phyloP scores from a whole-genome alignment of 2,888 invertebrate genomes.

The Lithophane semibrunnea region DNA sequence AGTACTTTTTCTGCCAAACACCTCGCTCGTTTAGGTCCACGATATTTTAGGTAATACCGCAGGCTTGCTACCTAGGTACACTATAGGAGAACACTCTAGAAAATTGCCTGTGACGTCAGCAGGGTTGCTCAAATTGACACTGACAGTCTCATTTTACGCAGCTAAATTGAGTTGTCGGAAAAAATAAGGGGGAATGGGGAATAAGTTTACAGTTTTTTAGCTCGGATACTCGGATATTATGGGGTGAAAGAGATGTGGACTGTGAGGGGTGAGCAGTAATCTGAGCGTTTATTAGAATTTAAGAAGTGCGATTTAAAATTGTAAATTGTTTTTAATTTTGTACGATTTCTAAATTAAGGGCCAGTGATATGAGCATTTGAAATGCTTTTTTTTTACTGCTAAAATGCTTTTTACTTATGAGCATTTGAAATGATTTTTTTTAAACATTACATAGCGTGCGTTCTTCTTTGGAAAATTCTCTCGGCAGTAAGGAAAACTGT shows the following conservation, averaged over 20 bases:
- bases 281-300: constrained; percentile 51
- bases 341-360: neutral
- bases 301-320: constrained; percentile 22
- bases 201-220: constrained; percentile 56
- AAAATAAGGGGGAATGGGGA: constrained; percentile 55
- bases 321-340: constrained; percentile 26
- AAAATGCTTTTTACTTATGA: no score
- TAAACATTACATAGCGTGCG: neutral
- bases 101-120: constrained; percentile 66
- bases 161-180: constrained; percentile 68
- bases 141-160: constrained; percentile 69
- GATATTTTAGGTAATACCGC: constrained; percentile 37
- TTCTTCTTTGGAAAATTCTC: neutral
- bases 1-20: neutral
- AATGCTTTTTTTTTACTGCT: neutral
- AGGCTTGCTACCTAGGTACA: constrained; percentile 42
- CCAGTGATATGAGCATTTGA: neutral
- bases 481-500: neutral
- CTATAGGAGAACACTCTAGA: constrained; percentile 45
- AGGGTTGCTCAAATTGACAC: constrained; percentile 63
- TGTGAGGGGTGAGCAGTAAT: constrained; percentile 43
- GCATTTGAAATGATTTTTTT: neutral
- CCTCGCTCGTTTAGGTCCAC: neutral
- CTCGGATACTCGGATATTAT: constrained; percentile 37
- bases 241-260: constrained; percentile 29